Evolutionary conservation across 1,140 invertebrate species (phyloP), one percentile per base, ranked within the genome.

Genomic region (Macrosteles quadrilineatus): DNA sequence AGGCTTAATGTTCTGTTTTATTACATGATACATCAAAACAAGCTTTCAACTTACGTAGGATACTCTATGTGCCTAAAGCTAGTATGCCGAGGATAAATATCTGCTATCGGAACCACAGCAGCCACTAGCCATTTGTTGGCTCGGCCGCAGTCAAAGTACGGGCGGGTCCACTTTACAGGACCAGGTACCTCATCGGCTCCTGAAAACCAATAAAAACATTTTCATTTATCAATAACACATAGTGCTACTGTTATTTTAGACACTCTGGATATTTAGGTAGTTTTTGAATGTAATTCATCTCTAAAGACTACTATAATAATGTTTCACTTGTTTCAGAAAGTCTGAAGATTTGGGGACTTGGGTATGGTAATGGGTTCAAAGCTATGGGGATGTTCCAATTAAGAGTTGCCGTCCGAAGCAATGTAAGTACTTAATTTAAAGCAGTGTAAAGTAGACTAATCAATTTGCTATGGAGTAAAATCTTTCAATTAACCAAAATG

Each of bases 121-220:
- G 89, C 92, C 1, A 98, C 91, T 12, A 98, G 82, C 97, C 97
- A 99, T 80, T 96, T 93, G 82, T 98, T 97, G 0, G 96, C 92
- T 73, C 95, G 84, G 12, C 92, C 93, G 81, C 97, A 99, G 83
- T 99, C 97, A 82, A 97, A 99, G 81, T 99, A 99, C 0, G 97
- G 97, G 70, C 90, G 82, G 0, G 93, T 97, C 88, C 93, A 98
- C 81, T 94, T 91, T 0, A 98, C 94, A 36, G 97, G 96, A 14
- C 95, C 93, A 53, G 91, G 90, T 78, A 83, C 84, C 85, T 96
- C 93, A 82, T 96, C 94, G 71, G 93, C 90, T 57, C 91, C 87
- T 85, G 47, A 68, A 75, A 73, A 65, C 73, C 55, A 72, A 69
- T 64, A 71, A 29, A 73, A 66, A 29, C 25, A 72, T 70, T 72